Conservation (phyloP, 1,140 invertebrate genomes). For the Schlechtendalia chinensis region DNA sequence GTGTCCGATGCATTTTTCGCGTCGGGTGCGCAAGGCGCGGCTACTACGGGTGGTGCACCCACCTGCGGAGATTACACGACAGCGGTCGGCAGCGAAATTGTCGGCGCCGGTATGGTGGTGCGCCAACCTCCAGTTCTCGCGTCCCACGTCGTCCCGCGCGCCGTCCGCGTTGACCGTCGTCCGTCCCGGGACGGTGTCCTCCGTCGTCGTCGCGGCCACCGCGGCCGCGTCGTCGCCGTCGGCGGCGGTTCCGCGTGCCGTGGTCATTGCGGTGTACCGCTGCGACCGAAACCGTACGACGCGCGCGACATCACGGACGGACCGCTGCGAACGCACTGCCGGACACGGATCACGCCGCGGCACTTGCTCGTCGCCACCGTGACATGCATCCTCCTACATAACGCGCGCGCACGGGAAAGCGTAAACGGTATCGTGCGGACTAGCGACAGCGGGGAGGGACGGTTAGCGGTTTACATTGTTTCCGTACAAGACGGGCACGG, state of each 20-base stretch:
- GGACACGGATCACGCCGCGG: no score
- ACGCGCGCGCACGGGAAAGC: no score
- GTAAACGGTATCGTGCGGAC: no score
- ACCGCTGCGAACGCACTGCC: neutral
- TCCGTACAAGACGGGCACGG: no score
- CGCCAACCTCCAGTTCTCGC: constrained; percentile 38
- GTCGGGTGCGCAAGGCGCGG: no score
- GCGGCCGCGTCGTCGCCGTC: neutral
- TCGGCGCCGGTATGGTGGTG: constrained; percentile 2
- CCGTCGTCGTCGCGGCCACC: neutral
- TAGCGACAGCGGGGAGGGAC: no score
- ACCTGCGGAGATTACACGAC: neutral
- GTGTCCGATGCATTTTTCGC: no score
- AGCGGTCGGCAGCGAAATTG: neutral
- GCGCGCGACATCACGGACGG: neutral
- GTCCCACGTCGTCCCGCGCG: constrained; percentile 6
- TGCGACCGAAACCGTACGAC: neutral
- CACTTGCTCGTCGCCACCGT: no score
- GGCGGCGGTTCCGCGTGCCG: neutral
- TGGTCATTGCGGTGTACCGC: neutral
- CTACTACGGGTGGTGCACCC: neutral
- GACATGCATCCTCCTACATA: no score
- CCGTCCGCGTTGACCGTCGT: neutral
- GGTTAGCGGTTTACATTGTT: no score
- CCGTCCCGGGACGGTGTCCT: neutral